A percentile compares a stretch with the other conserved stretches of the same genome.
These are phyloP conservation scores for Physocephala rufipes DNA, from an alignment of 2,888 invertebrate species.

Conservation along the genomic window DNA sequence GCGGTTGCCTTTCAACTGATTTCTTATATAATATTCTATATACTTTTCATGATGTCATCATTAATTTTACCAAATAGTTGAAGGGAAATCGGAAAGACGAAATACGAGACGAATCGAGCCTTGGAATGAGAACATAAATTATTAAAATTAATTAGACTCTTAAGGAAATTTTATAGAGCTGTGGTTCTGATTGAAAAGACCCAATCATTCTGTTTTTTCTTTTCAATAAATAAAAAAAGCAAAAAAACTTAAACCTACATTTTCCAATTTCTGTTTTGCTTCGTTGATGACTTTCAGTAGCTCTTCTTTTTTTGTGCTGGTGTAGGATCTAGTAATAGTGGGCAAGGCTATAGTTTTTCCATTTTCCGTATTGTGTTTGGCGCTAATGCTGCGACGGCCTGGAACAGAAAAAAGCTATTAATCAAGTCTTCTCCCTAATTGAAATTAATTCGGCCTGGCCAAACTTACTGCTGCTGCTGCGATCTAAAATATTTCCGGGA, in stretches of 20 bases:
- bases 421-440: background rate
- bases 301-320: conserved; percentile 72
- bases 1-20: too few species aligned
- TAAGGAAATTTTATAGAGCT: too few species aligned
- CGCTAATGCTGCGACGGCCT: conserved; percentile 73
- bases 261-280: conserved; percentile 85
- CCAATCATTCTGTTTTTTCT: background rate
- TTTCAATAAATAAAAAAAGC: too few species aligned
- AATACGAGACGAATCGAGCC: conserved; percentile 34
- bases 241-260: conserved; percentile 72
- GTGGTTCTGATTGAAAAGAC: too few species aligned
- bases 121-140: too few species aligned
- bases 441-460: background rate
- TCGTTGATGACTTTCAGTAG: conserved; percentile 83
- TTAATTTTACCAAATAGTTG: too few species aligned
- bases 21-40: too few species aligned
- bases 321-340: conserved; percentile 65
- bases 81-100: conserved; percentile 32
- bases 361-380: conserved; percentile 68
- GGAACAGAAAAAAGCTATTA: conserved; percentile 1
- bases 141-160: too few species aligned
- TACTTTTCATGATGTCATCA: too few species aligned
- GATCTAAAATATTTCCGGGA: conserved; percentile 61
- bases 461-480: conserved; percentile 61
- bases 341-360: conserved; percentile 58